Conservation (phyloP, 35 echinoderm and acorn worm genomes). For the Chiridota heheva region DNA sequence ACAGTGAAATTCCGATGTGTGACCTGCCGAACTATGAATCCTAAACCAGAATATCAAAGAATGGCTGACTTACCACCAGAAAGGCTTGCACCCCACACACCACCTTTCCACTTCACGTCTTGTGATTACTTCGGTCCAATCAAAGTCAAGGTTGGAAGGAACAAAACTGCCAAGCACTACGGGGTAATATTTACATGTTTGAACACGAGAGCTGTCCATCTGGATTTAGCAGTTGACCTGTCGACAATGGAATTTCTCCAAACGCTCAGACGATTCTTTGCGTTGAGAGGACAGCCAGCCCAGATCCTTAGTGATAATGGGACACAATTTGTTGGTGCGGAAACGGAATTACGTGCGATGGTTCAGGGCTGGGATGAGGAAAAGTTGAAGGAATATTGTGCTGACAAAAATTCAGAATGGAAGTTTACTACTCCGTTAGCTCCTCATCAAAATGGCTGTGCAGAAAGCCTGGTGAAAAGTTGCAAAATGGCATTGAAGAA, state of each 20-base stretch:
- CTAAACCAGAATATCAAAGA: constrained; percentile 32
- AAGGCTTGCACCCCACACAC: constrained; percentile 36
- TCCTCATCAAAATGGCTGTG: constrained; percentile 66
- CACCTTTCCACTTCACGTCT: constrained; percentile 42
- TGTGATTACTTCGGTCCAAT: constrained; percentile 52
- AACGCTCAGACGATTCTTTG: constrained; percentile 47
- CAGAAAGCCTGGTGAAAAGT: constrained; percentile 60
- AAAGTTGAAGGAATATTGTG: constrained; percentile 43
- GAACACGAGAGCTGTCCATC: constrained; percentile 63
- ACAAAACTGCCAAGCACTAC: constrained; percentile 64
- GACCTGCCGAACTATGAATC: background rate
- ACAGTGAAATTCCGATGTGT: constrained; percentile 33
- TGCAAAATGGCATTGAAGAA: constrained; percentile 52
- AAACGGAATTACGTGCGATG: constrained; percentile 50
- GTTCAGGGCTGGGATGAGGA: constrained; percentile 46
- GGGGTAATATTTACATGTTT: constrained; percentile 71
- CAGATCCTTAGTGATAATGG: constrained; percentile 57
- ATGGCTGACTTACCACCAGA: constrained; percentile 60
- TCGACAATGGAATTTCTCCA: constrained; percentile 72
- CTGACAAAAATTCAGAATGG: constrained; percentile 31
- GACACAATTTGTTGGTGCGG: constrained; percentile 63
- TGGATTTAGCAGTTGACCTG: constrained; percentile 50
- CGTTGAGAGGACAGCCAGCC: constrained; percentile 36
- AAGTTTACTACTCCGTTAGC: constrained; percentile 44
- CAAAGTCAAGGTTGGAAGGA: constrained; percentile 38